Evolutionary conservation across 2,888 invertebrate genomes (phyloP).

Genomic region (Morpho achilles): DNA sequence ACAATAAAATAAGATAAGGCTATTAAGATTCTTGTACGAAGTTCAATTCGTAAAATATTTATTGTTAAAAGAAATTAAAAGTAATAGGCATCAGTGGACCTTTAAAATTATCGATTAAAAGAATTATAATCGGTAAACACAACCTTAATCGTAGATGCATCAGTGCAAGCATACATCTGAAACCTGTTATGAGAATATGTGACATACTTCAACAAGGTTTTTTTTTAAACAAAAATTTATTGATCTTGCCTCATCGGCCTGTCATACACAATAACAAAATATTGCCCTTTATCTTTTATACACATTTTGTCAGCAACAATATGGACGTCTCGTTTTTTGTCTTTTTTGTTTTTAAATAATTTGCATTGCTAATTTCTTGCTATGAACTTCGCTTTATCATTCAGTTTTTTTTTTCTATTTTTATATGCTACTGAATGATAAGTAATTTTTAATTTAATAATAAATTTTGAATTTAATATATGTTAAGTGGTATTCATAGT

Average conservation of each 20-base stretch:
- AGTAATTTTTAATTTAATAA: too few relatives aligned
- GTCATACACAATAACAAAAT: slow-evolving; percentile 34
- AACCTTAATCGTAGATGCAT: slow-evolving; percentile 44
- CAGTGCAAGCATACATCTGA: slow-evolving; percentile 41
- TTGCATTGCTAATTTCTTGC: slow-evolving; percentile 2
- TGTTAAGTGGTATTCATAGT: too few relatives aligned
- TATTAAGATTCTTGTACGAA: too few relatives aligned
- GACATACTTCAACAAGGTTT: slow-evolving; percentile 60
- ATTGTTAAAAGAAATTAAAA: background rate
- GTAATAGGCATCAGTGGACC: background rate
- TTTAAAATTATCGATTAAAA: too few relatives aligned
- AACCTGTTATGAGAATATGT: slow-evolving; percentile 54
- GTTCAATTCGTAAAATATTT: background rate
- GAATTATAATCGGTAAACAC: slow-evolving; percentile 29
- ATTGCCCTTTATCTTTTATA: slow-evolving; percentile 29
- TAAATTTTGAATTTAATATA: too few relatives aligned
- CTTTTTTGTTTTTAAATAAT: background rate
- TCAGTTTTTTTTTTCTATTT: background rate
- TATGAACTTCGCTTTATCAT: background rate
- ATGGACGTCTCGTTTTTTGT: slow-evolving; percentile 5
- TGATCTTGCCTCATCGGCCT: slow-evolving; percentile 44
- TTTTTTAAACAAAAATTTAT: slow-evolving; percentile 44
- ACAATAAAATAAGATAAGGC: too few relatives aligned
- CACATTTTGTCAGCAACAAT: slow-evolving; percentile 21
- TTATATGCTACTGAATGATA: too few relatives aligned